Base-by-base conservation (phyloP, 2,113 vertebrate species). In the Thermophis baileyi region DNA sequence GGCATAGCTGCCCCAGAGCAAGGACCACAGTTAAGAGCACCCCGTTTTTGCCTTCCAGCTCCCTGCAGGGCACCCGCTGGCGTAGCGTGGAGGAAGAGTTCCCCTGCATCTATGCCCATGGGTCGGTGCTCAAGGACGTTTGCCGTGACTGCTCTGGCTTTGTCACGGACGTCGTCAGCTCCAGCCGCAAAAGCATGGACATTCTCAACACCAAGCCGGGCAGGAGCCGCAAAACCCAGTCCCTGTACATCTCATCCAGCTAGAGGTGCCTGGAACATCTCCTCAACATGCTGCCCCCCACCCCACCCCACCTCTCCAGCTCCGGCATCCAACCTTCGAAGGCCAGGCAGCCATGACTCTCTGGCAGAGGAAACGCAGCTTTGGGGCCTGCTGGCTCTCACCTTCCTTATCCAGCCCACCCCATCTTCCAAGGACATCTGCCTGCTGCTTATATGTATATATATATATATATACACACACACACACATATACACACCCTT, bases 121-220 rank as follows among this genome's bases (percentile, higher is more conserved):
- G 99, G 97, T 98, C 98, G 5, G 95, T 97, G 86, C 98, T 99
- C 94, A 98, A 98, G 6, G 99, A 99, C 1, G 93, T 99, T 94
- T 99, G 99, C 93, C 97, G 97, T 0, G 98, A 99, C 91, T 99
- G 99, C 93, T 98, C 98, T 24, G 97, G 98, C 91, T 99, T 99
- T 0, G 98, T 99, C 4, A 98, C 98, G 0, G 98, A 99, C 0
- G 98, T 99, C 22, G 97, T 99, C 86, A 98, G 97, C 90, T 99
- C 99, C 94, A 99, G 99, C 96, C 98, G 99, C 90, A 98, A 98
- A 90, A 99, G 99, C 24, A 96, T 99, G 96, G 99, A 99, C 55
- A 97, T 98, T 55, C 98, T 99, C 94, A 98, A 99, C 92, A 97
- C 98, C 94, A 98, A 98, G 0, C 98, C 98, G 0, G 97, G 97